A percentile compares a stretch with the other conserved stretches of the same genome.
Evolutionary conservation across 2,888 invertebrate species (phyloP).

Genomic region (Polydrusus pterygomalis): DNA sequence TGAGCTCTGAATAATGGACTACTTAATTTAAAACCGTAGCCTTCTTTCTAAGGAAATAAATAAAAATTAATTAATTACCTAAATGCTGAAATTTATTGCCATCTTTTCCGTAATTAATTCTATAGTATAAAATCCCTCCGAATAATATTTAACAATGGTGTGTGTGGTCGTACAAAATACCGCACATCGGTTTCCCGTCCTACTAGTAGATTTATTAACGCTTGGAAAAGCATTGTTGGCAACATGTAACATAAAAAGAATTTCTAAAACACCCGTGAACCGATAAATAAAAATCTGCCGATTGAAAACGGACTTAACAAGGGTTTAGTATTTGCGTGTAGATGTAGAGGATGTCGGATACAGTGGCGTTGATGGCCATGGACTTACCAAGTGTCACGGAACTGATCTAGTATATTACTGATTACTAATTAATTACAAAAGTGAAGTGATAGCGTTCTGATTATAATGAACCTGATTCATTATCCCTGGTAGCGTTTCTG

Average conservation of each 20-base stretch:
- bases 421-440: too few species aligned
- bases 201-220: conserved; percentile 17
- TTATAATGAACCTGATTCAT: too few species aligned
- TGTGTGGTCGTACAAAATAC: conserved; percentile 12
- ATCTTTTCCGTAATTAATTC: conserved; percentile 10
- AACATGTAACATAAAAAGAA: conserved; percentile 22
- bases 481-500: too few species aligned
- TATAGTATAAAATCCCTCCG: background rate
- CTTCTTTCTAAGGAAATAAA: conserved; percentile 2
- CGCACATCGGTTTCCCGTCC: background rate
- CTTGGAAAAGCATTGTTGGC: conserved; percentile 17
- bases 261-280: conserved; percentile 22
- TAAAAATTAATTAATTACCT: conserved; percentile 16
- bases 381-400: too few species aligned
- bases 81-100: background rate
- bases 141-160: conserved; percentile 19
- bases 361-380: too few species aligned
- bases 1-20: too few species aligned
- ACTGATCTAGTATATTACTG: too few species aligned
- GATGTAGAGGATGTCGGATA: too few species aligned
- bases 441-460: too few species aligned
- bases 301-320: background rate
- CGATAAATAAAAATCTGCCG: conserved; percentile 28
- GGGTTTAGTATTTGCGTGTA: too few species aligned
- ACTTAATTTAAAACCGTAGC: too few species aligned